phyloP scores from a whole-genome alignment of 2,113 vertebrate genomes.

The Raja brachyura region DNA sequence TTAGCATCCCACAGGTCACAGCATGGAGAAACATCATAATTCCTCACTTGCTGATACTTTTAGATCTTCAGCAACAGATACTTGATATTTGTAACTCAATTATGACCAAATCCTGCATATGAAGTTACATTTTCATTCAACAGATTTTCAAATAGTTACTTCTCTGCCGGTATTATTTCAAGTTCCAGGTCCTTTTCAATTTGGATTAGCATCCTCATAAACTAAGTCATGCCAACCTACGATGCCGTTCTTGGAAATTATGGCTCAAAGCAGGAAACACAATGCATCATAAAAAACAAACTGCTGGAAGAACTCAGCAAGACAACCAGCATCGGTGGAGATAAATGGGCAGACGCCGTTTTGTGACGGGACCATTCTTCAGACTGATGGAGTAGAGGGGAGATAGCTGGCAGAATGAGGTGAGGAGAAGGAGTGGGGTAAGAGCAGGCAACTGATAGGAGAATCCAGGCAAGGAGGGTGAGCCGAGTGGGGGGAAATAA shows the following conservation, averaged over 20 bases:
- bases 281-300: too few species aligned
- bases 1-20: neutral
- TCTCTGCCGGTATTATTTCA: neutral
- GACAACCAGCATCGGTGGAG: too few species aligned
- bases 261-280: neutral
- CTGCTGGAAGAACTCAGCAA: too few species aligned
- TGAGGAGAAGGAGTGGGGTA: too few species aligned
- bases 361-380: too few species aligned
- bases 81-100: neutral
- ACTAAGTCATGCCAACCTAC: neutral
- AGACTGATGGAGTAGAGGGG: too few species aligned
- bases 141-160: neutral
- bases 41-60: neutral
- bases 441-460: too few species aligned
- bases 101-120: neutral
- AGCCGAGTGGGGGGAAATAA: too few species aligned
- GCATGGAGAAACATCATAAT: neutral
- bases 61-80: neutral
- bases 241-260: neutral
- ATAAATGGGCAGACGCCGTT: too few species aligned
- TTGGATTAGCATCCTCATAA: neutral
- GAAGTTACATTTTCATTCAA: neutral
- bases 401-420: too few species aligned
- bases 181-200: neutral
- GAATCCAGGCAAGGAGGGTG: too few species aligned